Evolutionary conservation across 2,888 invertebrate genomes (phyloP).

Genomic region (Cephus sareptanus): DNA sequence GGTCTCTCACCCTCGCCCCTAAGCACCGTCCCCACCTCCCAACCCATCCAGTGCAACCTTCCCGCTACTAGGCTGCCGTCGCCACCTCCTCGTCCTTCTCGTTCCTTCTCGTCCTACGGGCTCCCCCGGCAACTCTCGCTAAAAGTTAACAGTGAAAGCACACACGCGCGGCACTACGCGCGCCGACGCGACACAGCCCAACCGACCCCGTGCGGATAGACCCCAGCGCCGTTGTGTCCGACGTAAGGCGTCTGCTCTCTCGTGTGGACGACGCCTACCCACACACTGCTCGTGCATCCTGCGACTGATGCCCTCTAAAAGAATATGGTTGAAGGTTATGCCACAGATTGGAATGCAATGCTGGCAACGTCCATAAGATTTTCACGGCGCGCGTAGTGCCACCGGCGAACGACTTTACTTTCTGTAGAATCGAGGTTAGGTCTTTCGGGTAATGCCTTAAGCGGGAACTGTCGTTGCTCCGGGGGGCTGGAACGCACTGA

Average conservation of each 20-base stretch:
- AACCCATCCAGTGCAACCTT: conserved; percentile 8
- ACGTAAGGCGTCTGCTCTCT: not conserved
- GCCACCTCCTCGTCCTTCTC: not conserved
- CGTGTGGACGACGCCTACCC: not conserved
- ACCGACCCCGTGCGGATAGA: not conserved
- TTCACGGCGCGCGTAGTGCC: not conserved
- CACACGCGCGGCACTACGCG: conserved; percentile 20
- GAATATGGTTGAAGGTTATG: conserved; percentile 35
- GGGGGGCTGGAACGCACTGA: not conserved
- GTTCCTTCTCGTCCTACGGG: not conserved
- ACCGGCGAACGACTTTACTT: not conserved
- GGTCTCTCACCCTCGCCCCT: conserved; percentile 10
- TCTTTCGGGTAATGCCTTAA: not conserved
- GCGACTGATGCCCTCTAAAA: conserved; percentile 36
- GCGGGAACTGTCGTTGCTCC: not conserved
- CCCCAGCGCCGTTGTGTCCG: not conserved
- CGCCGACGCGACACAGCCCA: not conserved
- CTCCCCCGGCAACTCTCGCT: not conserved
- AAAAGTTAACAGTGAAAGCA: conserved; percentile 22
- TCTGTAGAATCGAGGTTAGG: not conserved
- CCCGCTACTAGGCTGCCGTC: not conserved
- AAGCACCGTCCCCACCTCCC: conserved; percentile 17
- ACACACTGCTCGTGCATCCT: conserved; percentile 19
- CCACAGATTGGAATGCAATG: conserved; percentile 26
- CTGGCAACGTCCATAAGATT: not conserved